These are phyloP conservation scores for Montipora capricornis DNA, from an alignment of 64 coral and sea anemone species.

Conservation along the genomic window DNA sequence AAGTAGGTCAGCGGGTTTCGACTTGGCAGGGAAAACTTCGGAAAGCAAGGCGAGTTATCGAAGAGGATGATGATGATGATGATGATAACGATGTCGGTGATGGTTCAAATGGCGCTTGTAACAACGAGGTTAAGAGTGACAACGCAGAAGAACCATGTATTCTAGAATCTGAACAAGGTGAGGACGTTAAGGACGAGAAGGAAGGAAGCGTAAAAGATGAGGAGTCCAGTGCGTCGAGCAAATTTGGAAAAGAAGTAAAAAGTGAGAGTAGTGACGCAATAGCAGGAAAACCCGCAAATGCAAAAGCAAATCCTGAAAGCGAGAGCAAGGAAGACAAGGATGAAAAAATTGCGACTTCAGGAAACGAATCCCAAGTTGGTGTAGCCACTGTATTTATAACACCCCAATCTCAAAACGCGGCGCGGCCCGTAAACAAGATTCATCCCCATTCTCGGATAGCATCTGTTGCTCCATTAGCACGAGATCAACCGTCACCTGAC, in stretches of 20 bases:
- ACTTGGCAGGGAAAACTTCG: conserved; percentile 75
- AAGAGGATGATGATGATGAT: conserved; percentile 57
- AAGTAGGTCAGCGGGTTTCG: conserved; percentile 22
- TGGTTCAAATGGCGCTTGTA: neutral
- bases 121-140: neutral
- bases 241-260: conserved; percentile 7
- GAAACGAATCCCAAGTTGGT: neutral
- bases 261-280: neutral
- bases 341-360: conserved; percentile 4
- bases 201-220: neutral
- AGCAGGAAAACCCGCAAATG: neutral
- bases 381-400: neutral
- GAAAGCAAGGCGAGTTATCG: conserved; percentile 69
- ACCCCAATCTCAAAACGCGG: neutral
- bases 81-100: conserved; percentile 19
- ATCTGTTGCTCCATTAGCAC: conserved; percentile 36
- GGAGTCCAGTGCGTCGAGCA: neutral
- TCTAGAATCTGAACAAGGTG: conserved; percentile 2
- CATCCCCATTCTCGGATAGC: conserved; percentile 34
- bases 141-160: neutral
- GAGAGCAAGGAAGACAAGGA: neutral
- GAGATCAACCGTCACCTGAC: neutral
- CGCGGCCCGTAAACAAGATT: conserved; percentile 8
- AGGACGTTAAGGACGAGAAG: neutral
- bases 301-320: neutral